Conservation (phyloP, 2,113 vertebrate species). For the Trematocara variabile region DNA sequence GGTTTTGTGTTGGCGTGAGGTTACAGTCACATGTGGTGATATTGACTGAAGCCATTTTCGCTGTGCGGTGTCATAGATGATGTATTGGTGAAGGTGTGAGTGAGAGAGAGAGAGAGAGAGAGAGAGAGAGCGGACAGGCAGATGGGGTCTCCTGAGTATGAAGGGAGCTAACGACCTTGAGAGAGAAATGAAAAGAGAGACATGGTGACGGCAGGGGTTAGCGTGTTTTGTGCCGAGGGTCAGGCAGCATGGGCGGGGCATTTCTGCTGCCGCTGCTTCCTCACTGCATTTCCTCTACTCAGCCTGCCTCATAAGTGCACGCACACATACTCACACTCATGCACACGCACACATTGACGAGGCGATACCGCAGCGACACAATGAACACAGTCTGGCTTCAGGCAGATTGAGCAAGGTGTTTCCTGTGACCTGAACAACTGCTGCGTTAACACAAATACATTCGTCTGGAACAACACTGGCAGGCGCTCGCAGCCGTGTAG, state of each 20-base stretch:
- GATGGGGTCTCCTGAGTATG: conserved; percentile 35
- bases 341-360: not conserved
- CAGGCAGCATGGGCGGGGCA: conserved; percentile 19
- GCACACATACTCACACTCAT: not conserved
- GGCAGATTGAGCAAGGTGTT: conserved; percentile 63
- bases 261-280: conserved; percentile 41
- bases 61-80: not conserved
- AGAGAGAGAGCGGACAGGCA: not conserved
- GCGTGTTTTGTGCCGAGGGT: not conserved
- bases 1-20: not conserved
- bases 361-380: conserved; percentile 43
- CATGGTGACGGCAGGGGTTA: not conserved
- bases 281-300: conserved; percentile 36
- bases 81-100: not conserved
- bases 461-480: not conserved
- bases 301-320: not conserved
- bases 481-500: not conserved
- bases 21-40: not conserved
- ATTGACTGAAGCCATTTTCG: conserved; percentile 5
- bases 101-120: not conserved
- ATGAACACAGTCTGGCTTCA: conserved; percentile 36
- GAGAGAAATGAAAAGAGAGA: not conserved
- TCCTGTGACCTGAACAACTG: conserved; percentile 59
- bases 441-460: conserved; percentile 41
- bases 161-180: conserved; percentile 12